Evolutionary conservation across 1,140 invertebrate species (phyloP).

Genomic region (Drosophila ananassae): DNA sequence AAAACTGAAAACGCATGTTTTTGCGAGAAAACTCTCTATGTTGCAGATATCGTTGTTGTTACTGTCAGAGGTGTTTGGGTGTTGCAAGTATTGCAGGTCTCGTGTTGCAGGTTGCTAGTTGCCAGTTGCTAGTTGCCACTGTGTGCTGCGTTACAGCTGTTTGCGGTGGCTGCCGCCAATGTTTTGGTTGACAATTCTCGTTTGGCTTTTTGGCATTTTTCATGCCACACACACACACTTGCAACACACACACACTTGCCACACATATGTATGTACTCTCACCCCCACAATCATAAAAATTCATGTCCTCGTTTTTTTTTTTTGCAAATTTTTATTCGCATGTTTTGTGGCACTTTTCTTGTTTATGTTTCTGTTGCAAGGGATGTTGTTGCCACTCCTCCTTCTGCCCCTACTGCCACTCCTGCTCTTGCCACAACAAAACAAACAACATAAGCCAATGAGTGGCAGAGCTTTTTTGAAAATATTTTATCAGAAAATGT

Average conservation of each 20-base stretch:
- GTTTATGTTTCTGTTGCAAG: conserved; percentile 41
- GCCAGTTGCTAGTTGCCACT: conserved; percentile 1
- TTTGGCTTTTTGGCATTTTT: conserved; percentile 71
- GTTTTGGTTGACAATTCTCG: conserved; percentile 75
- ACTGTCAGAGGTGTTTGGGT: conserved; percentile 1
- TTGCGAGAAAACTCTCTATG: conserved; percentile 31
- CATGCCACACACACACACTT: too few relatives aligned
- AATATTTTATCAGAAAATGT: conserved; percentile 49
- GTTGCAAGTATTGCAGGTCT: neutral
- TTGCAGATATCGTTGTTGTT: conserved; percentile 5
- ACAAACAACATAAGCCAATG: too few relatives aligned
- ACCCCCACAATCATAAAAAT: conserved; percentile 4
- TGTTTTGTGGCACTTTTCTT: conserved; percentile 33
- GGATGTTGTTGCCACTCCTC: conserved; percentile 20
- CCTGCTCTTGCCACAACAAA: too few relatives aligned
- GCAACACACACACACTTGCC: too few relatives aligned
- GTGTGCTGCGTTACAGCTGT: conserved; percentile 67
- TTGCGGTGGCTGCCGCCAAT: conserved; percentile 67
- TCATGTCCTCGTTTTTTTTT: neutral
- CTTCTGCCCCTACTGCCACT: too few relatives aligned
- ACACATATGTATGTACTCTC: too few relatives aligned
- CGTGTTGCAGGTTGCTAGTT: conserved; percentile 14
- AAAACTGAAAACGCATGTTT: conserved; percentile 68
- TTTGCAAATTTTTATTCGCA: conserved; percentile 9
- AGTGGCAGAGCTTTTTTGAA: conserved; percentile 50